Evolutionary conservation across 1,140 invertebrate genomes (phyloP).

Genomic region (Dinoponera quadriceps): DNA sequence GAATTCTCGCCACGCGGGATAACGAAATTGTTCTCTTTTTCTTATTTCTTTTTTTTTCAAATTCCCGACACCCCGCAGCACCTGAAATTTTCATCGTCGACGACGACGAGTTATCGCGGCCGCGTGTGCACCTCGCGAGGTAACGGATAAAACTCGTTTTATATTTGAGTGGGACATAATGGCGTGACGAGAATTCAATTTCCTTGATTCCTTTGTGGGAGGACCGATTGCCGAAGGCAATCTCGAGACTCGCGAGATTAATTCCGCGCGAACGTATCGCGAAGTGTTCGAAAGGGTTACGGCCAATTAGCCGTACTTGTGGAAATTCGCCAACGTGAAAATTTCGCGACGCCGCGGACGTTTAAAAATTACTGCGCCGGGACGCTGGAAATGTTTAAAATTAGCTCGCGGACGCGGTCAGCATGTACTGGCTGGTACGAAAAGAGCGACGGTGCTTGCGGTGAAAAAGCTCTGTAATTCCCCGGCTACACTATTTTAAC

Average conservation of each 20-base stretch:
- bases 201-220: neutral
- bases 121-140: no score
- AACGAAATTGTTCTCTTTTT: no score
- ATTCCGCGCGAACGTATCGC: neutral
- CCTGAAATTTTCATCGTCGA: no score
- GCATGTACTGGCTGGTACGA: neutral
- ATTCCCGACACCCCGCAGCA: no score
- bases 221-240: neutral
- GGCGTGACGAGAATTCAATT: neutral
- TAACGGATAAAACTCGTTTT: no score
- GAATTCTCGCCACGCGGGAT: no score
- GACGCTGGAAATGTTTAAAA: conserved; percentile 32
- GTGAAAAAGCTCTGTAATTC: conserved; percentile 9
- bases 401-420: conserved; percentile 16
- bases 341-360: conserved; percentile 7
- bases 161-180: neutral
- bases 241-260: conserved; percentile 13
- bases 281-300: neutral
- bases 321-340: conserved; percentile 3
- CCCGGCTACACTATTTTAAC: conserved; percentile 10
- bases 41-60: no score
- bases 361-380: neutral
- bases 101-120: no score
- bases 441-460: conserved; percentile 11
- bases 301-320: conserved; percentile 18